Percentiles rank a stretch among this genome's conserved stretches.
These are phyloP conservation scores for Trichomalopsis sarcophagae DNA, from an alignment of 1,140 invertebrate genomes.

Conservation along the genomic window DNA sequence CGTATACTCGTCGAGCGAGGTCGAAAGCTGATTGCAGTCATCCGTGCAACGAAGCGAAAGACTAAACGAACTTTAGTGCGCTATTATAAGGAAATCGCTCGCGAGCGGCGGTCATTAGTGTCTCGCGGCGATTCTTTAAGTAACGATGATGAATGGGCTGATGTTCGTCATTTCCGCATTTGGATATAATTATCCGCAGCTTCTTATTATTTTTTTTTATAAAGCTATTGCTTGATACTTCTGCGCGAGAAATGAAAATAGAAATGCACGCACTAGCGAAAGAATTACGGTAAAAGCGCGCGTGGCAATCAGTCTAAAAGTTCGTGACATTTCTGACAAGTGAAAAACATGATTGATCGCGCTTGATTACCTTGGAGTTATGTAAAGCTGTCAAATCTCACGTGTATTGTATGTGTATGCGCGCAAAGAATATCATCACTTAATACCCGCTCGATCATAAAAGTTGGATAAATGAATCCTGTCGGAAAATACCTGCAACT, in stretches of 20 bases:
- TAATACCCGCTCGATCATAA: constrained; percentile 44
- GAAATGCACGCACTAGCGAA: constrained; percentile 10
- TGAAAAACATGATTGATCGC: constrained; percentile 52
- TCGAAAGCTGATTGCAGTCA: constrained; percentile 39
- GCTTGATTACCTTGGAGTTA: constrained; percentile 43
- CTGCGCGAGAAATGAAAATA: constrained; percentile 39
- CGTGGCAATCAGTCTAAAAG: constrained; percentile 46
- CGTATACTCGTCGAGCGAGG: constrained; percentile 25
- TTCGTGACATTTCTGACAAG: constrained; percentile 49
- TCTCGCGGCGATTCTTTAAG: constrained; percentile 31
- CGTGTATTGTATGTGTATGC: background rate
- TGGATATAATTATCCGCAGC: constrained; percentile 42
- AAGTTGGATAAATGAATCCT: constrained; percentile 32
- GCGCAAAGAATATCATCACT: constrained; percentile 36
- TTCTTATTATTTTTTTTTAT: background rate
- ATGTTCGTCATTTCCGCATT: constrained; percentile 39
- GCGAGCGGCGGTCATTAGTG: constrained; percentile 36
- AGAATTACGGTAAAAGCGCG: constrained; percentile 31
- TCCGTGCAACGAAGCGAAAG: constrained; percentile 44
- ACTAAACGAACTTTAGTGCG: constrained; percentile 29
- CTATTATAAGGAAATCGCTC: constrained; percentile 47
- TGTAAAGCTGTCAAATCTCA: constrained; percentile 50
- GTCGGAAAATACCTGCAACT: constrained; percentile 16
- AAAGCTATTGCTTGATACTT: background rate
- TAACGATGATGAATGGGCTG: constrained; percentile 48